Percentiles rank a stretch among this genome's conserved stretches.
These are phyloP conservation scores for Atta cephalotes DNA, from an alignment of 1,140 invertebrate genomes.

Conservation along the genomic window DNA sequence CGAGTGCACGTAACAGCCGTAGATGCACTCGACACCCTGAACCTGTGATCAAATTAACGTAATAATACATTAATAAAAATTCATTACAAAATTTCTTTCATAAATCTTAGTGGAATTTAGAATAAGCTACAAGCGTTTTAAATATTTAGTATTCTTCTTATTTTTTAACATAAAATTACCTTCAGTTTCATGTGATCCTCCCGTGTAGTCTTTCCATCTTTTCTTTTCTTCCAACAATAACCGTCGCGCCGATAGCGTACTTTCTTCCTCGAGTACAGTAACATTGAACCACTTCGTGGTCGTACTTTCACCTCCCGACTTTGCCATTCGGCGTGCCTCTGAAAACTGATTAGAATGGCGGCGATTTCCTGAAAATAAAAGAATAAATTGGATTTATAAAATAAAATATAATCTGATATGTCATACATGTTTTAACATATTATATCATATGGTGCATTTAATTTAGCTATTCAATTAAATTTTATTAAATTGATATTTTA, in stretches of 20 bases:
- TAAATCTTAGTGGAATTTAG: background rate
- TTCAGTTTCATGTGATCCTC: conserved; percentile 99
- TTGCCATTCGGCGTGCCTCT: conserved; percentile 98
- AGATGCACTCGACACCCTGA: conserved; percentile 93
- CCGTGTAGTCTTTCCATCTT: conserved; percentile 98
- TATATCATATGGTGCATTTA: background rate
- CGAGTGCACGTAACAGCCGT: conserved; percentile 99
- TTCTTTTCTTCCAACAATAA: conserved; percentile 99
- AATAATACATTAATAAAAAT: background rate
- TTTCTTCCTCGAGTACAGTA: conserved; percentile 98
- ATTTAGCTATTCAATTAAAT: background rate
- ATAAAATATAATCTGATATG: background rate
- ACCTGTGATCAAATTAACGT: conserved; percentile 74
- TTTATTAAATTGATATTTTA: background rate
- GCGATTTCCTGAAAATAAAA: conserved; percentile 96
- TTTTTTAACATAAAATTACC: conserved; percentile 86
- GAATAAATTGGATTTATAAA: background rate
- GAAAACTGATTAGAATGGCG: conserved; percentile 98
- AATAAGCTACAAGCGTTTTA: background rate
- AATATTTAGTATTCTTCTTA: background rate
- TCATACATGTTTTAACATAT: background rate
- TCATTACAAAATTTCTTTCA: too few relatives aligned
- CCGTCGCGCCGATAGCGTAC: conserved; percentile 98
- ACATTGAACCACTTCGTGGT: conserved; percentile 98
- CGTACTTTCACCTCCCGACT: conserved; percentile 98